Conservation (phyloP, 2,113 vertebrate genomes). For the Protomyctophum bolini region DNA sequence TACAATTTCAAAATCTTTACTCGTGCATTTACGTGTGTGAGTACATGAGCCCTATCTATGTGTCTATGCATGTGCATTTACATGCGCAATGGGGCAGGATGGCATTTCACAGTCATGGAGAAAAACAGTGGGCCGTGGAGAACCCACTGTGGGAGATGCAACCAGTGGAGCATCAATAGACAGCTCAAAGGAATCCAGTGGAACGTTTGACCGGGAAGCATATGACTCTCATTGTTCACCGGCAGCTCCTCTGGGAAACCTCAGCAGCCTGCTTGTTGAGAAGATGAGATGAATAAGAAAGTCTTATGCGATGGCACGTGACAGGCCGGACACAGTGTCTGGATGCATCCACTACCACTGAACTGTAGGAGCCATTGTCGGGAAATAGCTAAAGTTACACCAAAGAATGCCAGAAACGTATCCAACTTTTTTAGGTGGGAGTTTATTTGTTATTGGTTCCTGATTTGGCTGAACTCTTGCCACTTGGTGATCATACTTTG, state of each 20-base stretch:
- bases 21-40: too few species aligned
- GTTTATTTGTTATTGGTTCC: conserved; percentile 14
- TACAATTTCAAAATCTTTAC: too few species aligned
- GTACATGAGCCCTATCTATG: too few species aligned
- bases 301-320: conserved; percentile 62
- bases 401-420: conserved; percentile 30
- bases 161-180: conserved; percentile 71
- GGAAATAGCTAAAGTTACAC: conserved; percentile 1
- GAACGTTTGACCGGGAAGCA: conserved; percentile 60
- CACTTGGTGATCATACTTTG: conserved; percentile 59
- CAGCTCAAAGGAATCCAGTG: conserved; percentile 64
- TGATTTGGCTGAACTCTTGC: conserved; percentile 67
- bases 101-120: conserved; percentile 30
- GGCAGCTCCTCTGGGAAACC: conserved; percentile 53
- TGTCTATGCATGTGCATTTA: too few species aligned
- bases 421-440: conserved; percentile 41
- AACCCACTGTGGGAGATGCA: conserved; percentile 36
- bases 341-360: conserved; percentile 45
- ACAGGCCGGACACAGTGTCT: conserved; percentile 55
- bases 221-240: conserved; percentile 66
- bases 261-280: conserved; percentile 4
- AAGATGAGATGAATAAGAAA: conserved; percentile 60
- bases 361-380: conserved; percentile 46
- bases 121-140: neutral
- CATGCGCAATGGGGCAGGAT: conserved; percentile 33